A percentile compares a stretch with the other conserved stretches of the same genome.
Evolutionary conservation across 2,797 vertebrate genomes (phyloP).

Genomic region (Cirrhinus molitorella): DNA sequence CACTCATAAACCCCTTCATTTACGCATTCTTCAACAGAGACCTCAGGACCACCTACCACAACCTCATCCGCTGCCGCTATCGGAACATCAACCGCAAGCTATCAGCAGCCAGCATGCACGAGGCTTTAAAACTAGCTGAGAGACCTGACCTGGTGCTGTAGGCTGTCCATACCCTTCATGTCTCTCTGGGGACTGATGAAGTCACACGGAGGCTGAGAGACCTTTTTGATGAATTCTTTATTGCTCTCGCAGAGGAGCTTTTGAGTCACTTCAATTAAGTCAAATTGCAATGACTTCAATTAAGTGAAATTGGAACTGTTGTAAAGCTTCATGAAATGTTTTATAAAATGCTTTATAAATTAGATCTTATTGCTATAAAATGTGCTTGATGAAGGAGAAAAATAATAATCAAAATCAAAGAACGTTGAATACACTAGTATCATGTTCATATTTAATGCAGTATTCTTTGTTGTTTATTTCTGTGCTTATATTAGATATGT

Average conservation of each 20-base stretch:
- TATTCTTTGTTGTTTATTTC: background rate
- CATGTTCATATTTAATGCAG: background rate
- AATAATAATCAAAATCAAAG: background rate
- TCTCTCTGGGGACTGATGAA: slow-evolving; percentile 16
- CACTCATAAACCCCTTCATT: slow-evolving; percentile 96
- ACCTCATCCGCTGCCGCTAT: slow-evolving; percentile 92
- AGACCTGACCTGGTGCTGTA: slow-evolving; percentile 85
- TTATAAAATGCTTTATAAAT: slow-evolving; percentile 27
- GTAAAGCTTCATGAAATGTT: slow-evolving; percentile 17
- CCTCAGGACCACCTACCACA: slow-evolving; percentile 94
- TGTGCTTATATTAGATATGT: background rate
- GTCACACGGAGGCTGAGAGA: slow-evolving; percentile 1
- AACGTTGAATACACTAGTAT: background rate
- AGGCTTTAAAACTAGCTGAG: slow-evolving; percentile 92
- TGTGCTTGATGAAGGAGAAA: slow-evolving; percentile 10
- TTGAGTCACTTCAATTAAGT: slow-evolving; percentile 22
- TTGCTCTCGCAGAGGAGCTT: slow-evolving; percentile 12
- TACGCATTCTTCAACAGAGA: slow-evolving; percentile 98
- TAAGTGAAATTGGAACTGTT: background rate
- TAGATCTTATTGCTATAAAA: background rate
- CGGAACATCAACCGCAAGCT: slow-evolving; percentile 96
- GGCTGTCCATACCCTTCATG: slow-evolving; percentile 39
- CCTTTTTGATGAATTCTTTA: slow-evolving; percentile 30
- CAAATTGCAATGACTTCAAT: slow-evolving; percentile 13
- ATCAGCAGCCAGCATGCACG: slow-evolving; percentile 94